Percentiles rank a stretch among this genome's conserved stretches.
Evolutionary conservation across 1,140 invertebrate species (phyloP).

Genomic region (Melipona quadrifasciata): DNA sequence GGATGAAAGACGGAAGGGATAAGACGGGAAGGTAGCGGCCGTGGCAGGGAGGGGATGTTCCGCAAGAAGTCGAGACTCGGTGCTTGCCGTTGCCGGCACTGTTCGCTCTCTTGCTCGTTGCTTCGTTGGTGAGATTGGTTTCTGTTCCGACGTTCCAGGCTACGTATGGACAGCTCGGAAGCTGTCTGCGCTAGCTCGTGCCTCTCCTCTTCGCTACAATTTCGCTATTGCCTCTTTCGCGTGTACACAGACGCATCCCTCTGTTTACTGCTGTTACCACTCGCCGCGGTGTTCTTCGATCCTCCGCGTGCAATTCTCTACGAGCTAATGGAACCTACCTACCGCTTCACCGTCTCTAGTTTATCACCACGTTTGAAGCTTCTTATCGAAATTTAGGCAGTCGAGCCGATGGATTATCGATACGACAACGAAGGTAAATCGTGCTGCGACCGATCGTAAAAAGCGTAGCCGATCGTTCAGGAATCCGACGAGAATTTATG

Average conservation of each 20-base stretch:
- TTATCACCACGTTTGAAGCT: neutral
- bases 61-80: constrained; percentile 46
- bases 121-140: constrained; percentile 58
- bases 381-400: neutral
- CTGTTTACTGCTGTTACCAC: constrained; percentile 34
- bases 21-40: constrained; percentile 47
- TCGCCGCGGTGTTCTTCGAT: constrained; percentile 46
- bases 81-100: neutral
- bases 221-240: constrained; percentile 51
- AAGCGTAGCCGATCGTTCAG: neutral
- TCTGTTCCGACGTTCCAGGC: constrained; percentile 50
- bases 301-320: neutral
- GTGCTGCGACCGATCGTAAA: neutral
- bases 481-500: constrained; percentile 13
- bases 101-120: neutral
- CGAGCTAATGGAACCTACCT: neutral
- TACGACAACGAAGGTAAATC: neutral
- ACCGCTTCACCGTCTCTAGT: neutral
- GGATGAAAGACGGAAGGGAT: constrained; percentile 60
- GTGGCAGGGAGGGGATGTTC: constrained; percentile 14
- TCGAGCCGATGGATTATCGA: neutral
- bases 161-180: constrained; percentile 59
- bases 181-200: constrained; percentile 38
- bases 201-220: constrained; percentile 35
- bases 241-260: neutral